phyloP scores from a whole-genome alignment of 2,888 invertebrate genomes.

The Gortyna flavago region DNA sequence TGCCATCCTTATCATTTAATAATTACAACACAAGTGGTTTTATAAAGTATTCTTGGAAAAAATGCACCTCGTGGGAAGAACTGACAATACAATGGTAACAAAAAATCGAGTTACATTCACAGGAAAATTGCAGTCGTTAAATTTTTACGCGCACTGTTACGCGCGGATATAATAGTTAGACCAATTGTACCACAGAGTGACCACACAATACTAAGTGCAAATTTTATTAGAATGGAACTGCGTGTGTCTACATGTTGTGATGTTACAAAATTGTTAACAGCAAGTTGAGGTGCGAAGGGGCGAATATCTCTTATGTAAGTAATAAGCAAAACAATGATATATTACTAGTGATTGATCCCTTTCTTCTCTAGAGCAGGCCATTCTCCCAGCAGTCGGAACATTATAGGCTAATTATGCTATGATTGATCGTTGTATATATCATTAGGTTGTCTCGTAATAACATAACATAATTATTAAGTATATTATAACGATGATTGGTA shows the following conservation, averaged over 20 bases:
- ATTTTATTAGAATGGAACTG: constrained; percentile 23
- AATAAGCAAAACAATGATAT: not conserved
- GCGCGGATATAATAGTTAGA: not conserved
- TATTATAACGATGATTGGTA: too few species aligned
- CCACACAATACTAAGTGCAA: constrained; percentile 35
- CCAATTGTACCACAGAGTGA: constrained; percentile 27
- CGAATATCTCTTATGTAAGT: not conserved
- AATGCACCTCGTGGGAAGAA: constrained; percentile 16
- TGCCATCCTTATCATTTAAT: not conserved
- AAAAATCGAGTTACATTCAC: constrained; percentile 35
- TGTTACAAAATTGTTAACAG: not conserved
- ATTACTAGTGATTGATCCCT: not conserved
- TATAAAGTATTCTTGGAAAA: constrained; percentile 7
- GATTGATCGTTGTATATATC: not conserved
- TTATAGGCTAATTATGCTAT: not conserved
- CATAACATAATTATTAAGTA: too few species aligned
- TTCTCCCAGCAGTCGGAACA: not conserved
- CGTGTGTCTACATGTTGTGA: not conserved
- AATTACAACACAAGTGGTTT: not conserved
- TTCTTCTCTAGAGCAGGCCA: not conserved
- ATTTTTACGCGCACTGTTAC: constrained; percentile 25
- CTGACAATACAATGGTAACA: constrained; percentile 23
- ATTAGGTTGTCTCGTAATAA: not conserved
- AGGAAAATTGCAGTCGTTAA: constrained; percentile 29
- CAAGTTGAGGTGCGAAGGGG: not conserved